Base-by-base conservation (phyloP, 2,113 vertebrate genomes). In the Pyxicephalus adspersus region DNA sequence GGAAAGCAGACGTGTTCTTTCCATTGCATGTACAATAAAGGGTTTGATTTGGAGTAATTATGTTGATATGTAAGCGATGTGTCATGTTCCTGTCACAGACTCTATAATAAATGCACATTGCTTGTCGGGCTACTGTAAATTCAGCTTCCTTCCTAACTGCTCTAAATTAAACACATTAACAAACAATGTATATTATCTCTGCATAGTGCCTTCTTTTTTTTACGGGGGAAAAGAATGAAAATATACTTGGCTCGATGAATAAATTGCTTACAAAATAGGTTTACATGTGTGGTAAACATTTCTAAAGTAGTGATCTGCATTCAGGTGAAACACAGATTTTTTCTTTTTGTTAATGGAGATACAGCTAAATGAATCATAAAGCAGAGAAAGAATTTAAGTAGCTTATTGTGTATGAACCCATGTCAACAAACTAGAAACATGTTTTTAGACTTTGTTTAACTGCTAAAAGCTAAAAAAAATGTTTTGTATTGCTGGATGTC, bases 21-120 rank as follows among this genome's bases (percentile, higher is more conserved):
- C 29, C 60, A 51, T 76, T 29, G 38, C 38, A 20, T 13, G 23
- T 64, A 38, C 23, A 63, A 50, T 63, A 38, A 64, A 76, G 25
- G 28, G 34, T 19, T 51, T 64, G 38, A 77, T 65, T 65, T 65
- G n/a, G 75, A 64, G 45, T 64, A 64, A 77, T 77, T 77, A 77
- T 77, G 26, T 61, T 77, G 75, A 77, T 77, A 77, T 77, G 63
- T 77, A 28, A 63, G 23, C 45, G 2, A 28, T 54, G 28, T 34
- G 26, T 73, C 70, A 73, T 77, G 61, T 54, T 64, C 75, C 63
- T 65, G 75, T 77, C 75, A 76, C 51, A 34, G 34, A 51, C 15
- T 52, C 54, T 58, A 52, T 73, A 73, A 73, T 57, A 38, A 64
- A 64, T 78, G 52, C 51, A 26, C 19, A 66, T 52, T 54, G 50